Base-by-base conservation (phyloP, 2,888 invertebrate genomes). In the Andrena marginata region DNA sequence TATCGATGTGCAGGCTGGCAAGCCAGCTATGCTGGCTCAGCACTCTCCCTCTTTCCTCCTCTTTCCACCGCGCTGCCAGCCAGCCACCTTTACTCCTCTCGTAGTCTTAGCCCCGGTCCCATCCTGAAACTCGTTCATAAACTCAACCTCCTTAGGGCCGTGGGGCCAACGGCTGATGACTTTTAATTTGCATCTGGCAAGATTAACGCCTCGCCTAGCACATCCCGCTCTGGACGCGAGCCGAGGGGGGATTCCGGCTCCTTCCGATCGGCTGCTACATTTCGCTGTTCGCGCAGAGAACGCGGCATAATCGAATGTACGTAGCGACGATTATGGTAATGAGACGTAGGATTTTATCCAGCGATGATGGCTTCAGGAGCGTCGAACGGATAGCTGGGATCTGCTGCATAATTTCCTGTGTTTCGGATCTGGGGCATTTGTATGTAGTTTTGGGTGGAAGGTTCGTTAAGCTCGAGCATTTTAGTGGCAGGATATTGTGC, bases 21-120 rank as follows among this genome's bases (percentile, higher is more conserved):
- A 89, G 90, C 90, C 90, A 90, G 91, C 92, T 92, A 87, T 93
- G 94, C 94, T 93, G 92, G 92, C 93, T 93, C 93, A 93, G 93
- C 94, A 93, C 91, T 93, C 92, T 93, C 91, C 92, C 92, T 92
- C 92, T 84, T 92, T 89, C 87, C 91, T 90, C 90, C 89, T 89
- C 84, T 83, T 86, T 82, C 86, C 75, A 81, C 88, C 77, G 64
- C 85, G 62, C 59, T 77, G 60, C 62, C 85, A 87, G 87, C 89
- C 85, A 80, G 87, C 89, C 85, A 80, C 87, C 80, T 82, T 86
- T 86, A 84, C 85, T 87, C 81, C 54, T 54, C 54, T 54, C 54
- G 82, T 85, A 85, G 84, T 84, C 89, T 89, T 86, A 89, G 88
- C 89, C 89, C 85, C 87, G 86, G 85, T 82, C 88, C 90, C 89